Conservation (phyloP, 2,888 invertebrate genomes). For the Bimastos eiseni region DNA sequence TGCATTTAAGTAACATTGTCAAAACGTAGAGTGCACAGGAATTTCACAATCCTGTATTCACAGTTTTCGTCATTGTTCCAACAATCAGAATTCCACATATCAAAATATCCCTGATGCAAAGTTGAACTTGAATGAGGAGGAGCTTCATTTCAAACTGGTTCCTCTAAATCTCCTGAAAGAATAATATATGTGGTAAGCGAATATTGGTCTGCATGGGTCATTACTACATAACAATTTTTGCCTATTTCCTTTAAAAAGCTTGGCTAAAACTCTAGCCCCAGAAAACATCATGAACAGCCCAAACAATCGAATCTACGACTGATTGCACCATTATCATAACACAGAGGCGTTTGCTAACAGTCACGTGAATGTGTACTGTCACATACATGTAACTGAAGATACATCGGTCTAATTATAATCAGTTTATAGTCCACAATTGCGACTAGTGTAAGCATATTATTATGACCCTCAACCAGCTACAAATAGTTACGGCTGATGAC, state of each 20-base stretch:
- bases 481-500: no score
- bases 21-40: not conserved
- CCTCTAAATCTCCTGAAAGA: not conserved
- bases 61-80: not conserved
- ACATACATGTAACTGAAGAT: no score
- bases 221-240: not conserved
- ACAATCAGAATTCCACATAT: not conserved
- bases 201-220: not conserved
- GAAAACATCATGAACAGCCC: no score
- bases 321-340: no score
- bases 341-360: no score
- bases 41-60: not conserved
- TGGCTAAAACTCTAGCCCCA: not conserved
- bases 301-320: no score
- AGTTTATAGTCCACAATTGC: no score
- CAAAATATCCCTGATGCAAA: not conserved
- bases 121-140: not conserved
- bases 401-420: no score
- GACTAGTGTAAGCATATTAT: no score
- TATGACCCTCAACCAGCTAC: no score
- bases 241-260: not conserved
- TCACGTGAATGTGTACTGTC: no score
- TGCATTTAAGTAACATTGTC: not conserved
- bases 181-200: not conserved
- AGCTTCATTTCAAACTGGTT: not conserved